Evolutionary conservation across 2,797 vertebrate species (phyloP), one percentile per base, ranked within the genome.

Genomic region (Caiman crocodilus): DNA sequence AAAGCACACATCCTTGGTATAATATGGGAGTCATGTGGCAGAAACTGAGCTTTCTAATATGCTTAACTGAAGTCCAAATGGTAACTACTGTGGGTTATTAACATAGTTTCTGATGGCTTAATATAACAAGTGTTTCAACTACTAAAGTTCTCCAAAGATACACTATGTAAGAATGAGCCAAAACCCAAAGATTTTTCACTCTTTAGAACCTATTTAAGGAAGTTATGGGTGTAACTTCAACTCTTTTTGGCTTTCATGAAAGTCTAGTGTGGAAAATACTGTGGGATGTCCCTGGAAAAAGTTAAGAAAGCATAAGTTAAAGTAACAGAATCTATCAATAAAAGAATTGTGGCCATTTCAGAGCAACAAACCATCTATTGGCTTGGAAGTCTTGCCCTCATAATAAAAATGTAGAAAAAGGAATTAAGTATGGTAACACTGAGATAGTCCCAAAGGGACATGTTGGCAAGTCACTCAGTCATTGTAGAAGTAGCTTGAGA

Each of bases 191-290:
- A 82, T 94, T 89, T 91, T 95, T 84, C 50, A 88, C 77, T 92
- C 64, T 92, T 86, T 92, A 92, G 92, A 96, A 94, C 96, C 86
- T 91, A 50, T 77, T 82, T 74, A 69, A 95, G 95, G 95, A 97
- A 96, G 94, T 81, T 63, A 92, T 76, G 95, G 94, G 90, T 91
- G 93, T 96, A 92, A 79, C 93, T 92, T 78, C 71, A 67, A 83
- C 0, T 0, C 32, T 42, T 67, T 94, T 89, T 87, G 81, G 76
- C 82, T 91, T 85, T 84, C 80, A 90, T 73, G 79, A 88, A 92
- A 79, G 75, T 16, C 74, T 60, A 64, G 35, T 88, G 89, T 84
- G 92, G 85, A 84, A 94, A 95, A 69, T 78, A 61, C 13, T 90
- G 81, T 84, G 90, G 90, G 80, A 93, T 83, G 55, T 85, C 74